phyloP scores from a whole-genome alignment of 2,888 invertebrate species.

The Caenorhabditis macrosperma region DNA sequence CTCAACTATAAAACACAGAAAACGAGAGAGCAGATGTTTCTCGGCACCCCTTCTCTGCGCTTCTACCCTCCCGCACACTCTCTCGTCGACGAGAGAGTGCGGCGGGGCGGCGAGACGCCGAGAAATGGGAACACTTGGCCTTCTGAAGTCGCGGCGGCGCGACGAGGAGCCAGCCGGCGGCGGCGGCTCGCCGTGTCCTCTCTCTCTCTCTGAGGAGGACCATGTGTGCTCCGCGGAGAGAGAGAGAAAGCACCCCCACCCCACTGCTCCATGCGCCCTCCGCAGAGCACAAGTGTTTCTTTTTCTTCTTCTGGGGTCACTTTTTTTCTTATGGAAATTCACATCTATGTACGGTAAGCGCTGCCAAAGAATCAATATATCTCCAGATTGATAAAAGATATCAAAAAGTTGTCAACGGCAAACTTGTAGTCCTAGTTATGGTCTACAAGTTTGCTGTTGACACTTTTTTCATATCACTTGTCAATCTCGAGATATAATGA shows the following conservation, averaged over 20 bases:
- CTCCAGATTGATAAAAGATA: no score
- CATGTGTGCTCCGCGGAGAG: constrained; percentile 11
- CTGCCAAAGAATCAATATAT: no score
- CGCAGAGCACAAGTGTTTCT: not conserved
- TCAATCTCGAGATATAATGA: no score
- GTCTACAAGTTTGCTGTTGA: no score
- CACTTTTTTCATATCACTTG: no score
- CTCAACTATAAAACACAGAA: constrained; percentile 3
- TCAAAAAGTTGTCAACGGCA: no score
- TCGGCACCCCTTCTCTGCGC: constrained; percentile 11
- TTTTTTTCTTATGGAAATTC: no score
- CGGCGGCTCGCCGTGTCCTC: constrained; percentile 24
- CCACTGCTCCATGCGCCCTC: not conserved
- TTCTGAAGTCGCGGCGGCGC: constrained; percentile 46
- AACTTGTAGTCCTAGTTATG: no score
- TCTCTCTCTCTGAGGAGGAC: no score
- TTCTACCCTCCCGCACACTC: not conserved
- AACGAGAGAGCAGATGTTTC: constrained; percentile 47
- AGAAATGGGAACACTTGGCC: constrained; percentile 46
- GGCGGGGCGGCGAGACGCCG: not conserved
- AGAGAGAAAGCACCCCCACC: constrained; percentile 5
- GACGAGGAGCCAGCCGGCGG: not conserved
- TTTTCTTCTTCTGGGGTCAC: not conserved
- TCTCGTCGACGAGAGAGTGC: constrained; percentile 6
- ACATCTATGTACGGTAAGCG: no score